Evolutionary conservation across 64 coral and sea anemone genomes (phyloP).

Genomic region (Dendronephthya gigantea): DNA sequence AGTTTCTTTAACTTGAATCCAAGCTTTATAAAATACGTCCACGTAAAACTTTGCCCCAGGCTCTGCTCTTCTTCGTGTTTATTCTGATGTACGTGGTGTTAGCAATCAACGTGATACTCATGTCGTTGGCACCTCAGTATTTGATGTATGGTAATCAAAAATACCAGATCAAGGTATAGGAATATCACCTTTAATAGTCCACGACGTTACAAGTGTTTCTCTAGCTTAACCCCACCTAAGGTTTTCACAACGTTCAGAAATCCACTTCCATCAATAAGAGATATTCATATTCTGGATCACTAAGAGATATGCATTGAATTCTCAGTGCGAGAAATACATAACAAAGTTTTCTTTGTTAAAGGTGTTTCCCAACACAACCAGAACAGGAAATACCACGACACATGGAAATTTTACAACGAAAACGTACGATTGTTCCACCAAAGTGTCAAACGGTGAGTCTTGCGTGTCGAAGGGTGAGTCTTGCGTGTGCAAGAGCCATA

Average conservation of each 20-base stretch:
- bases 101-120: conserved; percentile 74
- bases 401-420: not conserved
- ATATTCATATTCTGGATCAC: no score
- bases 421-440: conserved; percentile 33
- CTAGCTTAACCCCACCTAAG: no score
- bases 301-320: no score
- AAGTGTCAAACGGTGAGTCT: conserved; percentile 19
- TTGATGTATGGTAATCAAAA: conserved; percentile 82
- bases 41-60: conserved; percentile 76
- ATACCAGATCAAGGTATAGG: conserved; percentile 12
- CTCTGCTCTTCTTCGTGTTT: conserved; percentile 68
- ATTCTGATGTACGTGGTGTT: conserved; percentile 91
- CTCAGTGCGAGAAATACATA: no score
- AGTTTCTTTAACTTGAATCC: conserved; percentile 11
- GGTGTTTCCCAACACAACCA: no score
- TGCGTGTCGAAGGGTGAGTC: not conserved
- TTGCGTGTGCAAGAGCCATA: no score
- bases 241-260: no score
- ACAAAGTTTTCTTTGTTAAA: no score
- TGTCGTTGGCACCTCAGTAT: conserved; percentile 92
- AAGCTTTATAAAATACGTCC: conserved; percentile 82
- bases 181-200: no score
- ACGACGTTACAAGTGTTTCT: no score
- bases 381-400: not conserved
- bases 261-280: no score